Evolutionary conservation across 2,797 vertebrate species (phyloP), one percentile per base, ranked within the genome.

Genomic region (Zonotrichia albicollis): DNA sequence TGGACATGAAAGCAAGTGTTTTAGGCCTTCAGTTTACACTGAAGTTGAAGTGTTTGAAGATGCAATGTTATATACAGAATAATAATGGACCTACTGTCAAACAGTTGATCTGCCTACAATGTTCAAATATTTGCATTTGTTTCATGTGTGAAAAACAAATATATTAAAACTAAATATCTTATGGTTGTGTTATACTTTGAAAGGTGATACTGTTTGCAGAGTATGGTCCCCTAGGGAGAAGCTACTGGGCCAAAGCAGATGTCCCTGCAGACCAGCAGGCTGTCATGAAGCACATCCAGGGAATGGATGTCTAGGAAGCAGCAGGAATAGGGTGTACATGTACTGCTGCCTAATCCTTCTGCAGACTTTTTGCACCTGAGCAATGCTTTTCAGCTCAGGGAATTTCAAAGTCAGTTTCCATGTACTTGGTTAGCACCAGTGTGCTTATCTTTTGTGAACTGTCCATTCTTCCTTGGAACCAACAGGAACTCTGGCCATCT

Each of bases 91-190:
- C 46, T 61, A 62, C 60, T 76, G 51, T 73, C 68, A 87, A 74
- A 74, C 29, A 60, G 45, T 5, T 61, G 40, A 87, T 87, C 64
- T 42, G 25, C 51, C 0, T 1, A 62, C 43, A 83, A 43, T 23
- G 79, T 85, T 91, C 72, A 91, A 85, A 90, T 85, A 80, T 91
- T 91, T 94, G 80, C 76, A 83, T 88, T 90, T 85, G 42, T 88
- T 85, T 95, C 61, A 91, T 62, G 48, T 85, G 22, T 85, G 43
- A 76, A 87, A 91, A 15, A 8, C 60, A 80, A 70, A 66, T 30
- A 64, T 1, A 62, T 53, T 54, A 73, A 76, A 42, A 70, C 38
- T 20, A 75, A 89, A 32, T n/a, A 57, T 26, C 23, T 76, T 66
- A 27, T 3, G 29, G 40, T 21, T 70, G n/a, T 22, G 76, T 62